Base-by-base conservation (phyloP, 2,888 invertebrate species). In the Balanococcus diminutus region DNA sequence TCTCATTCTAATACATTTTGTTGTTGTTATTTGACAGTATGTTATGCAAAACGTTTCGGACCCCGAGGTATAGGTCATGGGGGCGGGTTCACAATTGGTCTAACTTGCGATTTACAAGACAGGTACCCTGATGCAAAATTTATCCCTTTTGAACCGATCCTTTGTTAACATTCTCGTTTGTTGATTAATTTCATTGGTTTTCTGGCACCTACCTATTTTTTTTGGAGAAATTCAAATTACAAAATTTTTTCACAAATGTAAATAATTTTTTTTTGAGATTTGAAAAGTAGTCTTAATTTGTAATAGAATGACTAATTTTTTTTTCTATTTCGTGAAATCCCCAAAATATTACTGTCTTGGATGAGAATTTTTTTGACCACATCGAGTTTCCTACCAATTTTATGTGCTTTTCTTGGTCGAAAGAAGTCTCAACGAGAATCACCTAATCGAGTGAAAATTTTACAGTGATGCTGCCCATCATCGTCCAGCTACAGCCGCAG, bases 21-120 rank as follows among this genome's bases (percentile, higher is more conserved):
- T 83, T n/a, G 31, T 79, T 83, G 25, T 81, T 86, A 81, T 85
- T 87, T 86, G 83, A 79, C 92, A 96, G 96, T 96, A 92, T 98
- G 98, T 93, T 97, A 98, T 93, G 96, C 96, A 90, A 95, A 96
- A 92, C 96, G 94, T 92, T 98, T 95, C 93, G 98, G 98, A 89
- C 96, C 97, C 89, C 95, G 97, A 92, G 96, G 96, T 90, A 94
- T 97, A 92, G 97, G 97, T 90, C 96, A 96, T 91, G 95, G 96
- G 89, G 96, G 96, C 90, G 95, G 96, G 90, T 93, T 93, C 89
- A 94, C 94, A 91, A 92, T 95, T 90, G 95, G 95, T 90, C 93
- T 95, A 90, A 95, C 94, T 93, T 95, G 94, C 92, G 95, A 95
- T 92, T 93, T 95, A 91, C 94, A 92, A 92, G 95, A 95, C 86